These are phyloP conservation scores for Denticeps clupeoides DNA, from an alignment of 2,797 vertebrate genomes.

Conservation along the genomic window DNA sequence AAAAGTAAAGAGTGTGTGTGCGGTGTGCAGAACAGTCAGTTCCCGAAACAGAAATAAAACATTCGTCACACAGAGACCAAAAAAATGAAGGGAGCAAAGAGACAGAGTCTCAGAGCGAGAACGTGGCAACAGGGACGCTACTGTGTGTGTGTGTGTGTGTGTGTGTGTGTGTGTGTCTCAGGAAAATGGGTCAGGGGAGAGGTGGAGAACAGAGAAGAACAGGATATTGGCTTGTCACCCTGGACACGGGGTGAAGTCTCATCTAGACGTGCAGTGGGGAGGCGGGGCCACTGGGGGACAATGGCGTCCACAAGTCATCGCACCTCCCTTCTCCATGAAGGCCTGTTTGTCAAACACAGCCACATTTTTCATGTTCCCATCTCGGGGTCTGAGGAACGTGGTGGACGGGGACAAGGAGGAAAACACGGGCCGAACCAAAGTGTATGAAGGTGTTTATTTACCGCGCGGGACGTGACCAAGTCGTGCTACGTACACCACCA, in stretches of 20 bases:
- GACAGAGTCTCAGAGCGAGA: slow-evolving; percentile 4
- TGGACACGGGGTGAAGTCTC: slow-evolving; percentile 25
- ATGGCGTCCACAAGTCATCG: background rate
- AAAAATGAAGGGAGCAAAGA: background rate
- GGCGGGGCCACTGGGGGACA: background rate
- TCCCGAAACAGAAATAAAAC: slow-evolving; percentile 1
- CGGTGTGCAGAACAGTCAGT: too few relatives aligned
- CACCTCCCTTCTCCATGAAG: too few relatives aligned
- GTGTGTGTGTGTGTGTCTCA: slow-evolving; percentile 2
- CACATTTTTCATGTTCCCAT: too few relatives aligned
- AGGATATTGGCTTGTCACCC: slow-evolving; percentile 31
- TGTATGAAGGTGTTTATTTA: too few relatives aligned
- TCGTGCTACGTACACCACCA: too few relatives aligned
- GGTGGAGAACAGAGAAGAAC: slow-evolving; percentile 23
- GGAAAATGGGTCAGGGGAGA: slow-evolving; percentile 31
- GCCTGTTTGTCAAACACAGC: too few relatives aligned
- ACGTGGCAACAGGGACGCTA: too few relatives aligned
- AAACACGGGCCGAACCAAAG: too few relatives aligned
- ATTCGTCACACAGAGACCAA: background rate
- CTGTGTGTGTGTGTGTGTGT: slow-evolving; percentile 5
- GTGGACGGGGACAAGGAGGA: too few relatives aligned
- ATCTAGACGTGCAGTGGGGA: slow-evolving; percentile 5
- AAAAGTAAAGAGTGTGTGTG: too few relatives aligned
- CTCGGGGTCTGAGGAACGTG: too few relatives aligned
- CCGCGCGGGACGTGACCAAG: too few relatives aligned